Evolutionary conservation across 2,113 vertebrate genomes (phyloP).

Genomic region (Onychorhynchus coronatus): DNA sequence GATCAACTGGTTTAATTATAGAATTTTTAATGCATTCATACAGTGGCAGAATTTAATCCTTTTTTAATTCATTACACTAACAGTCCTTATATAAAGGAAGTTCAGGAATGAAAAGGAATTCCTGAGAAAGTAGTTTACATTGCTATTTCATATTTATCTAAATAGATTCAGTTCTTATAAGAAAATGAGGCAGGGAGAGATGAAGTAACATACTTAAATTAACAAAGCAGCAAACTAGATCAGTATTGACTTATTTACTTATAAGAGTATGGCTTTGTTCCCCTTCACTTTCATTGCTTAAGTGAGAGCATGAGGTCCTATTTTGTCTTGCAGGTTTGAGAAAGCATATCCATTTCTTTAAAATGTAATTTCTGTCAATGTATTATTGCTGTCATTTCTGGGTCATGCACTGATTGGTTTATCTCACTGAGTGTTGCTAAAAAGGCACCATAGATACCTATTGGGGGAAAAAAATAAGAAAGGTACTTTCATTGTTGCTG

Average conservation of each 20-base stretch:
- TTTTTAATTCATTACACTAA: background rate
- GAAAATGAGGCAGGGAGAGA: background rate
- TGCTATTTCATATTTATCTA: background rate
- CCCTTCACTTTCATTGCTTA: background rate
- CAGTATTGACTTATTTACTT: background rate
- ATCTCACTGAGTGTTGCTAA: background rate
- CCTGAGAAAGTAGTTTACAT: background rate
- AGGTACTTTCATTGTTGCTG: background rate
- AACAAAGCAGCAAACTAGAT: background rate
- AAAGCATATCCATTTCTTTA: background rate
- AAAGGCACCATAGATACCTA: background rate
- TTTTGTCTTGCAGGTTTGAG: slow-evolving; percentile 13
- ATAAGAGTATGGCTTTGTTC: background rate
- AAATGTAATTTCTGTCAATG: background rate
- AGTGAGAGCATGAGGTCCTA: background rate
- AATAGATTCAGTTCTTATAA: background rate
- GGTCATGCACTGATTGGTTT: background rate
- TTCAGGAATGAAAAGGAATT: background rate
- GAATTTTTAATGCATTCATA: background rate
- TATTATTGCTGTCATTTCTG: background rate
- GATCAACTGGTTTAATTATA: background rate
- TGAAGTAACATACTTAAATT: background rate
- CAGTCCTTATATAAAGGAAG: background rate
- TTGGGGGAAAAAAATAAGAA: background rate
- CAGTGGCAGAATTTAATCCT: background rate